These are phyloP conservation scores for Parnassius apollo DNA, from an alignment of 2,888 invertebrate genomes.

Conservation along the genomic window DNA sequence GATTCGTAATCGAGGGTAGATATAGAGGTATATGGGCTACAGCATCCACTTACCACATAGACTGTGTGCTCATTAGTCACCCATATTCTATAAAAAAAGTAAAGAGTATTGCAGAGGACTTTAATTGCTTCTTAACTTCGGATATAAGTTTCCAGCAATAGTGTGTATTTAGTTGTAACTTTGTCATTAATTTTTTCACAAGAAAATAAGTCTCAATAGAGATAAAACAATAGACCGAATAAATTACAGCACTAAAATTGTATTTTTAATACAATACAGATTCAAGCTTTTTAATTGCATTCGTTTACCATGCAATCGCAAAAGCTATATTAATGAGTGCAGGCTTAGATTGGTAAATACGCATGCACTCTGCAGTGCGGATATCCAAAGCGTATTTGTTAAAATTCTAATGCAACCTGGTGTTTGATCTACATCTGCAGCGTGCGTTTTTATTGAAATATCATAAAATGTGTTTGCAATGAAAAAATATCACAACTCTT, in stretches of 20 bases:
- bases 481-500: background rate
- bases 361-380: slow-evolving; percentile 31
- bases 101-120: no score
- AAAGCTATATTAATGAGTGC: slow-evolving; percentile 18
- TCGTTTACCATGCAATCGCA: slow-evolving; percentile 1
- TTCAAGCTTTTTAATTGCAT: background rate
- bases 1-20: no score
- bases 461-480: background rate
- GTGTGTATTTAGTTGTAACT: no score
- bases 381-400: slow-evolving; percentile 24
- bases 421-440: slow-evolving; percentile 37
- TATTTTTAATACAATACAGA: background rate
- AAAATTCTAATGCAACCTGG: slow-evolving; percentile 29
- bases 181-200: no score
- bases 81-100: no score
- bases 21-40: no score
- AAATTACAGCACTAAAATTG: background rate
- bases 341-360: slow-evolving; percentile 25
- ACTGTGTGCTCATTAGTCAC: no score
- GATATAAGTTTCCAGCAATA: no score
- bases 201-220: background rate
- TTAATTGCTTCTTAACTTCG: no score
- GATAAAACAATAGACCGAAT: background rate
- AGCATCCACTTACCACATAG: no score
- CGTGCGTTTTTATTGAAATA: slow-evolving; percentile 10